Evolutionary conservation across 2,888 invertebrate species (phyloP).

Genomic region (Ichneumoninae sp.): DNA sequence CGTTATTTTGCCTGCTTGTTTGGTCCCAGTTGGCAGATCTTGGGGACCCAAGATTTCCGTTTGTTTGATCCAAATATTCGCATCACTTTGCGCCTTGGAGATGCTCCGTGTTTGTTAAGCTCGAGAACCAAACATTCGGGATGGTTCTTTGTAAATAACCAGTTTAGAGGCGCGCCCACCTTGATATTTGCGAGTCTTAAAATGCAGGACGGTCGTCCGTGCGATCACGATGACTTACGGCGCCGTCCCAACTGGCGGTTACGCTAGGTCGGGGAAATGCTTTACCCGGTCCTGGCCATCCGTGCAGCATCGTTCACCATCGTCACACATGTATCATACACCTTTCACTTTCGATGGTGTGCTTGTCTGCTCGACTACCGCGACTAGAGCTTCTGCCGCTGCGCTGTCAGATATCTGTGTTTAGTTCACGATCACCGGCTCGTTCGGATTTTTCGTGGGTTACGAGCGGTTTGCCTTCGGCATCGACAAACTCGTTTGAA

Average conservation of each 20-base stretch:
- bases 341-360: conserved; percentile 80
- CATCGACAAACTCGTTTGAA: conserved; percentile 63
- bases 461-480: conserved; percentile 76
- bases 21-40: not conserved
- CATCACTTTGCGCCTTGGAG: not conserved
- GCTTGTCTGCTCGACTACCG: conserved; percentile 43
- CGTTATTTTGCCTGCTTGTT: not conserved
- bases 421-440: conserved; percentile 17
- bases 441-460: conserved; percentile 69
- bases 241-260: conserved; percentile 61
- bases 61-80: not conserved
- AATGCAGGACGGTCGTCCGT: conserved; percentile 4
- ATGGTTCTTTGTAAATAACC: not conserved
- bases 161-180: not conserved
- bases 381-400: conserved; percentile 4
- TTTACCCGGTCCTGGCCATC: conserved; percentile 25
- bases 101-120: not conserved
- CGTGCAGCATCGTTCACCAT: not conserved
- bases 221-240: conserved; percentile 1
- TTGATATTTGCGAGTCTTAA: conserved; percentile 12
- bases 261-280: conserved; percentile 76
- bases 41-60: not conserved
- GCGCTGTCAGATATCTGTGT: conserved; percentile 17
- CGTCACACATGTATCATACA: conserved; percentile 46
- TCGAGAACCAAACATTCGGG: not conserved